Evolutionary conservation across 2,888 invertebrate species (phyloP), one percentile per base, ranked within the genome.

Genomic region (Anaspis maculata): DNA sequence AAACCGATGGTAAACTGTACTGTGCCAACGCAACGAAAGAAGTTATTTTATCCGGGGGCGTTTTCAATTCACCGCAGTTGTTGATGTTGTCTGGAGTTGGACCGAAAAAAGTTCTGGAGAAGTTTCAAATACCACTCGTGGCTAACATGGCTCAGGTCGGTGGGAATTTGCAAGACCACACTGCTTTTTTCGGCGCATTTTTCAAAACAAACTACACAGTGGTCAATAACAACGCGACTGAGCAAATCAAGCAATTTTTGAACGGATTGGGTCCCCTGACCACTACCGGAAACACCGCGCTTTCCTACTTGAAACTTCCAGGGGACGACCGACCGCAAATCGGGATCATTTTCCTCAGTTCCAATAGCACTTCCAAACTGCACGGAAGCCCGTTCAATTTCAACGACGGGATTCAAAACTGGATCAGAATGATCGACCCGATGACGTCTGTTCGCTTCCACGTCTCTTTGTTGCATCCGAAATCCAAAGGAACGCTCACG

Each of bases 21-120:
- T 5, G 9, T 6, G 73, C 74, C 0, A 55, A 51, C 33, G 81
- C 79, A 0, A 66, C 70, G 25, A 76, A 72, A 48, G 83, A 83
- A 62, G 76, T 88, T 0, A 78, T 89, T 34, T 42, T 87, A 2
- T 76, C 81, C 6, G 84, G 79, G 2, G 88, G 88, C 0, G 76
- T 86, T 1, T 78, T 89, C 35, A 85, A 83, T 47, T 76, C 54
- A 7, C 55, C 56, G 1, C 53, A 52, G 32, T 27, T 57, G 2
- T 30, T 57, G 7, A 51, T 54, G 52, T 28, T 56, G 4, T 55
- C 53, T 12, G 57, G 56, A 11, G 39, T 57, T n/a, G 57, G 57
- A 3, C 56, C 56, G 1, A 28, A 37, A 26, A 27, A 41, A 3
- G 45, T 52, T 15, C 29, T 57, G 11, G 14, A 37, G 12, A 30